Base-by-base conservation (phyloP, 2,113 vertebrate genomes). In the Lepidothrix coronata region DNA sequence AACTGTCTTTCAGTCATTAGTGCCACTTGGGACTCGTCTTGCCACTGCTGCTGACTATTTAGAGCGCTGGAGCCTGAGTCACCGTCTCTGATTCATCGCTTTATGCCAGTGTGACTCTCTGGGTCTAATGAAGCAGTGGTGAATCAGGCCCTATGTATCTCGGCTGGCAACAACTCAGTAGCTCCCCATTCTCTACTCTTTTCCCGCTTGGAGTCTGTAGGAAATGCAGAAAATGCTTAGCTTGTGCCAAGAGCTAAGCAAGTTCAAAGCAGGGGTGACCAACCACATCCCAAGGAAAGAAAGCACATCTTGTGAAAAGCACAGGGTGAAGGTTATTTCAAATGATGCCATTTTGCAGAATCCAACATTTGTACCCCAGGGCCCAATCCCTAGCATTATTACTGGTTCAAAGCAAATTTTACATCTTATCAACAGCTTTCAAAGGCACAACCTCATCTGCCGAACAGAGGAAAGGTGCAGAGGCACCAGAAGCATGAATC, bases 41-140 rank as follows among this genome's bases (percentile, higher is more conserved):
- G 66, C 79, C 86, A 61, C 73, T 89, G 92, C 25, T 93, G 85
- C 92, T 96, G 88, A 92, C 88, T 95, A 72, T 89, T 95, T 92
- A 75, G 94, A 95, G 80, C 0, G 0, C 83, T 11, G 4, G 72
- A 93, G 83, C 68, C 86, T 97, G 96, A 96, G 79, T 97, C 96
- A 97, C 73, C 5, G 14, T 77, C 70, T 94, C 91, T 96, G 95
- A 96, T 67, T 94, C 93, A 97, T 66, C 27, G 3, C 65, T 94
- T 72, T 81, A 75, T 75, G 83, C 80, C 5, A 6, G 5, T 35
- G 49, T 85, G 85, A 76, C 85, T 96, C 80, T 54, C 57, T 6
- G 65, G 61, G 57, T 86, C 49, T 30, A 94, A 93, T 5, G 49
- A 83, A 96, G 57, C 70, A 78, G 37, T 4, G 1, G 76, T 89